Conservation (phyloP, 2,113 vertebrate species). For the Bubalus kerabau region DNA sequence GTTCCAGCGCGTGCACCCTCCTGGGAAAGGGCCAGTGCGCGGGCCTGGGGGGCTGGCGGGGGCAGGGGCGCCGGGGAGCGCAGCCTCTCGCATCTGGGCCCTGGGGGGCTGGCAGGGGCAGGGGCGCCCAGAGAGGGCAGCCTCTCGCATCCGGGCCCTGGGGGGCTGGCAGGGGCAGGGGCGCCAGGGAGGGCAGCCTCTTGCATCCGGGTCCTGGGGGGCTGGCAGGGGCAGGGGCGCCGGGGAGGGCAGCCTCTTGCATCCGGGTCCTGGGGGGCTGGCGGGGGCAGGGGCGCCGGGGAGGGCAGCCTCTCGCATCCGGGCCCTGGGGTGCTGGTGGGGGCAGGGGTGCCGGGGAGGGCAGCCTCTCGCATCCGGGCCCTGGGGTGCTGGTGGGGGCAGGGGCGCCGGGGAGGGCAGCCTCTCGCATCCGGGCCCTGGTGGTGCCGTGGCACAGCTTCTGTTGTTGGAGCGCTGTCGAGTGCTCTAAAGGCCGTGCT, state of each 20-base stretch:
- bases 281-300: no score
- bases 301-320: background rate
- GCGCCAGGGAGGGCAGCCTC: background rate
- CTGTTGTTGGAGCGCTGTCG: fast-evolving
- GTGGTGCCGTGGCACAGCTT: fast-evolving
- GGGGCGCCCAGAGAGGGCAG: background rate
- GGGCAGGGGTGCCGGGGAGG: background rate
- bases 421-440: fast-evolving
- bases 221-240: no score
- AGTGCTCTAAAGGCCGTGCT: fast-evolving
- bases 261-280: no score
- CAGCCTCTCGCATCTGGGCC: no score
- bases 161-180: background rate
- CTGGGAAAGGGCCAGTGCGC: fast-evolving
- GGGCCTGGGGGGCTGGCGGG: background rate
- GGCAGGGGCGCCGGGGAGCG: no score
- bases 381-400: fast-evolving
- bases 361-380: fast-evolving
- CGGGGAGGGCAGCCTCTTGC: no score
- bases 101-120: background rate
- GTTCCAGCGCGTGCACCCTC: fast-evolving
- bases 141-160: fast-evolving
- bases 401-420: background rate
- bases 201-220: fast-evolving
- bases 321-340: no score